A percentile compares a stretch with the other conserved stretches of the same genome.
Evolutionary conservation across 2,888 invertebrate species (phyloP).

Genomic region (Theretra japonica): DNA sequence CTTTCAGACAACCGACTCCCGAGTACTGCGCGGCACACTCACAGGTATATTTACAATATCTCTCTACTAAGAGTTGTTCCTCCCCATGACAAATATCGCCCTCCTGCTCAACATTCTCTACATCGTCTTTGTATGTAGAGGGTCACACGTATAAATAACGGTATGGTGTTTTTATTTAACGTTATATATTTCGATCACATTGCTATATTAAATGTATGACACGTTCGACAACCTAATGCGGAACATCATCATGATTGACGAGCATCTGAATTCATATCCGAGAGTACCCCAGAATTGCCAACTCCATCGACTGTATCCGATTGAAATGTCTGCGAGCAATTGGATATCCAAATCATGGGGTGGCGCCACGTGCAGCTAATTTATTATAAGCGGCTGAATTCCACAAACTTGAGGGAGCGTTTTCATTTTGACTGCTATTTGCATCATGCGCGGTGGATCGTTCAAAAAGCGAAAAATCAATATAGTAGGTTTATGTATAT

Average conservation of each 20-base stretch:
- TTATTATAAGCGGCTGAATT: constrained; percentile 57
- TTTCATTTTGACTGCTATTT: constrained; percentile 57
- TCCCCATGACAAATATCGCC: too few relatives aligned
- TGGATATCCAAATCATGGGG: constrained; percentile 54
- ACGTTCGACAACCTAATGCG: not conserved
- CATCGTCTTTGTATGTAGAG: not conserved
- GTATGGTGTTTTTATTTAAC: not conserved
- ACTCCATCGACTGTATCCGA: constrained; percentile 42
- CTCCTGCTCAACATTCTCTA: too few relatives aligned
- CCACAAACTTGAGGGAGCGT: constrained; percentile 30
- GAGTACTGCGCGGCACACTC: constrained; percentile 81
- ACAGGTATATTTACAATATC: constrained; percentile 58
- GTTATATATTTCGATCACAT: not conserved
- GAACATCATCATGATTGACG: constrained; percentile 10
- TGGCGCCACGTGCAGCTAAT: constrained; percentile 65
- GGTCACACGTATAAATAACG: not conserved
- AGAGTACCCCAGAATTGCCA: constrained; percentile 33
- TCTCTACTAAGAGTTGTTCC: too few relatives aligned
- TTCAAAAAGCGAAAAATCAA: constrained; percentile 8
- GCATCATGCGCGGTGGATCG: constrained; percentile 48
- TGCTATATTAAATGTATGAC: not conserved
- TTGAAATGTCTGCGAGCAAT: constrained; percentile 35
- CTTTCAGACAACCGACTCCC: constrained; percentile 86
- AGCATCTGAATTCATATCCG: not conserved
- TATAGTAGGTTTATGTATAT: not conserved